These are phyloP conservation scores for Acheta domesticus DNA, from an alignment of 2,888 invertebrate genomes.

Conservation along the genomic window DNA sequence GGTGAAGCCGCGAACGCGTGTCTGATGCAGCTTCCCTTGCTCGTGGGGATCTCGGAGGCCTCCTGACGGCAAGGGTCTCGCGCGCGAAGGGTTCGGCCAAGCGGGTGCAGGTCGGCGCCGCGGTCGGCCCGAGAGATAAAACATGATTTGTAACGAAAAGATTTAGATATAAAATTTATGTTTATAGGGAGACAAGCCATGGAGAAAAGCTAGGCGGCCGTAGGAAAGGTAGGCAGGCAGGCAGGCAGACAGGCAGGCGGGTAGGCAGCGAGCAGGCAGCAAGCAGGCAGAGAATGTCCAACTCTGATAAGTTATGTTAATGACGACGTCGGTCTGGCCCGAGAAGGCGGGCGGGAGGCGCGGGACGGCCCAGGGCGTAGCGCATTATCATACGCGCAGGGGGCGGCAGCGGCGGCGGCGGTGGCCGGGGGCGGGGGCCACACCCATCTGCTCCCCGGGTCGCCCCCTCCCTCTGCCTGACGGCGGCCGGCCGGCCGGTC, in stretches of 20 bases:
- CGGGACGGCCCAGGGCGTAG: not conserved
- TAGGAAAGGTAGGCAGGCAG: not conserved
- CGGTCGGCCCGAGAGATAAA: not conserved
- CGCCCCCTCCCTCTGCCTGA: too few relatives aligned
- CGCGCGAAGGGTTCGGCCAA: too few relatives aligned
- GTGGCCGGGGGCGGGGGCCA: too few relatives aligned
- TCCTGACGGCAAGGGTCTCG: too few relatives aligned
- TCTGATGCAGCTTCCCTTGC: too few relatives aligned
- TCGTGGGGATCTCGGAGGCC: too few relatives aligned
- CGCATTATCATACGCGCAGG: constrained; percentile 3
- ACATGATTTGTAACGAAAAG: not conserved
- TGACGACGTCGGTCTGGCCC: not conserved
- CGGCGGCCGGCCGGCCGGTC: too few relatives aligned
- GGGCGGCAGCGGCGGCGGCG: too few relatives aligned
- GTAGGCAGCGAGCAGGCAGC: not conserved
- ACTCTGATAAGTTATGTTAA: constrained; percentile 18
- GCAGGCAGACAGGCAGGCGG: not conserved
- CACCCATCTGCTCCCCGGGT: too few relatives aligned
- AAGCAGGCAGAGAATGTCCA: not conserved
- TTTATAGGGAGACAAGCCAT: not conserved
- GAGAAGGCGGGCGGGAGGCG: not conserved
- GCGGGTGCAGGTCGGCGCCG: not conserved
- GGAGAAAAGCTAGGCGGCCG: too few relatives aligned
- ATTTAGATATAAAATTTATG: not conserved
- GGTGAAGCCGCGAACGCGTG: too few relatives aligned